Percentiles rank a stretch among this genome's conserved stretches.
phyloP scores from a whole-genome alignment of 2,113 vertebrate genomes.

The Alethe diademata region DNA sequence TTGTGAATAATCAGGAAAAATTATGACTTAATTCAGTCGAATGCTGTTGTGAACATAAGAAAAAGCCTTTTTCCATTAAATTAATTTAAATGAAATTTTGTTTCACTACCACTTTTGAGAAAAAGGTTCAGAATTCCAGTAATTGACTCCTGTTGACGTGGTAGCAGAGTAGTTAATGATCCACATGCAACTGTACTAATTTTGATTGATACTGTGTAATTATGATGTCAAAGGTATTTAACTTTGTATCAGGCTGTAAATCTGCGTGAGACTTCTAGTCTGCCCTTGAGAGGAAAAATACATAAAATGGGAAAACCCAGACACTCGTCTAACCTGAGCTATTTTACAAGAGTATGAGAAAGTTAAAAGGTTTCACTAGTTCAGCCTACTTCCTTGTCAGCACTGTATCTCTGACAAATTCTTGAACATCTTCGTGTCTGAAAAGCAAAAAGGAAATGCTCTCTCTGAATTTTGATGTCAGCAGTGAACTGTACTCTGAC shows the following conservation, averaged over 20 bases:
- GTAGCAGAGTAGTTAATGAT: not conserved
- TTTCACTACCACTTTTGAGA: not conserved
- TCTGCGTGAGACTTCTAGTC: not conserved
- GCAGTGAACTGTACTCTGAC: not conserved
- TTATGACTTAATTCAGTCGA: not conserved
- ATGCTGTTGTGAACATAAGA: not conserved
- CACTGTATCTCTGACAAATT: not conserved
- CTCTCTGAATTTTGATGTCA: not conserved
- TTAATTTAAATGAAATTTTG: not conserved
- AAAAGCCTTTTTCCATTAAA: not conserved
- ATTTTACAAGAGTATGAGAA: not conserved
- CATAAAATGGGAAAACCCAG: not conserved
- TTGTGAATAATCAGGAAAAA: not conserved
- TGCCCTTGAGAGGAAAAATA: not conserved
- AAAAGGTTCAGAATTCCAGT: not conserved
- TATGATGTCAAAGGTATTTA: not conserved
- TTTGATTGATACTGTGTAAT: constrained; percentile 26
- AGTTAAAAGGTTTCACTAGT: not conserved
- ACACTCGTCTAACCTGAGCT: not conserved
- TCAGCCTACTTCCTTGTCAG: not conserved
- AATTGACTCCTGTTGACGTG: not conserved
- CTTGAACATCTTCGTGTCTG: not conserved
- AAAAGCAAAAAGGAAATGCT: not conserved
- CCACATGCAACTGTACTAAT: not conserved
- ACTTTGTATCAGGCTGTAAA: not conserved